Percentiles rank a stretch among this genome's conserved stretches.
These are phyloP conservation scores for Gallinago media DNA, from an alignment of 2,113 vertebrate genomes.

Conservation along the genomic window DNA sequence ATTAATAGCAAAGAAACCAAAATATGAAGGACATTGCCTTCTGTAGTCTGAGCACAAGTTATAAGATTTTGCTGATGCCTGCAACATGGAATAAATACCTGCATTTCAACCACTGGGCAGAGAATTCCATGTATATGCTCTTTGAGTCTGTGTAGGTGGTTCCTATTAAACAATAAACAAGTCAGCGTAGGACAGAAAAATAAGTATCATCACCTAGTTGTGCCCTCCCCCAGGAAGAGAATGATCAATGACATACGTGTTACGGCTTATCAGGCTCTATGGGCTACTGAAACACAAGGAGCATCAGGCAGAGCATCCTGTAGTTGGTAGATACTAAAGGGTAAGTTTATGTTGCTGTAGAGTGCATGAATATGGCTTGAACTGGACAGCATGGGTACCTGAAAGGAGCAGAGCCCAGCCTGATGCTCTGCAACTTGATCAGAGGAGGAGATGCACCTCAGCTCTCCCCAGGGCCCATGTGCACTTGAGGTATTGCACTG, in stretches of 20 bases:
- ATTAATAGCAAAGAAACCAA: slow-evolving; percentile 19
- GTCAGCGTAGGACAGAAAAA: background rate
- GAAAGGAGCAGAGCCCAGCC: background rate
- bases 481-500: accelerated
- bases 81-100: background rate
- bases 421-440: background rate
- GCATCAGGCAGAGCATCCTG: background rate
- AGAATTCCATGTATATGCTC: background rate
- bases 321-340: background rate
- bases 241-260: accelerated
- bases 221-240: background rate
- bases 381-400: background rate
- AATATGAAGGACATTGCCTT: background rate
- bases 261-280: accelerated
- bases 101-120: background rate
- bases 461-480: background rate
- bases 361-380: background rate
- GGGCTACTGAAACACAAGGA: background rate
- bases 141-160: background rate
- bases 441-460: background rate
- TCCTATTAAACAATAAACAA: background rate
- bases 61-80: background rate
- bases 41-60: background rate
- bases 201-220: background rate
- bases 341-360: background rate